Evolutionary conservation across 2,888 invertebrate genomes (phyloP).

Genomic region (Hydropsyche betteni): DNA sequence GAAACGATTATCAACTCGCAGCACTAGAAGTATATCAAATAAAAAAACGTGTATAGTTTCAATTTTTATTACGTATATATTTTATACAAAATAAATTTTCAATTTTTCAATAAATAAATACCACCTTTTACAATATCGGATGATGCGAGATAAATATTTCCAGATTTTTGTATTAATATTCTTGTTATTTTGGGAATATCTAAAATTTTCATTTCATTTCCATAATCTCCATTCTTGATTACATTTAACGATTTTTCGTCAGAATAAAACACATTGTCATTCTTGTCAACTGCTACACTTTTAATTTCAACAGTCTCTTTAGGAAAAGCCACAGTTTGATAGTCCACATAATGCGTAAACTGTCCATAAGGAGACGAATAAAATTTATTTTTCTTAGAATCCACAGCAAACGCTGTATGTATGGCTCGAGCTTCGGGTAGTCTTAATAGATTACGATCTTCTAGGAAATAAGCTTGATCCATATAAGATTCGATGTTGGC

Average conservation of each 20-base stretch:
- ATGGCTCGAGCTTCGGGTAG: not conserved
- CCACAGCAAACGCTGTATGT: not conserved
- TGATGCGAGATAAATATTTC: slow-evolving; percentile 10
- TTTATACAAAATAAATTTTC: not conserved
- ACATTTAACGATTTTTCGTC: not conserved
- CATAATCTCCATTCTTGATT: not conserved
- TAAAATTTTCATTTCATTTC: not conserved
- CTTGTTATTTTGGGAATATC: not conserved
- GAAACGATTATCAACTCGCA: too few species aligned
- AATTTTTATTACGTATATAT: too few species aligned
- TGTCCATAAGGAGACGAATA: not conserved
- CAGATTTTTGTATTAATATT: not conserved
- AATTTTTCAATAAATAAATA: not conserved
- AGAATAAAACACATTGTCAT: not conserved
- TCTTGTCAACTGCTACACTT: not conserved
- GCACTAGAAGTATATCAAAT: too few species aligned
- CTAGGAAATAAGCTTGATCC: not conserved
- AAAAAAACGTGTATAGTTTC: too few species aligned
- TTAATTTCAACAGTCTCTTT: not conserved
- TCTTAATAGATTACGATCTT: not conserved
- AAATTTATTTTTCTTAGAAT: slow-evolving; percentile 8
- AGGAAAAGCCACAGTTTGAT: not conserved
- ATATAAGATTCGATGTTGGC: not conserved
- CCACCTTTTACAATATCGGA: not conserved
- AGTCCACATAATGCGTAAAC: not conserved